A percentile compares a stretch with the other conserved stretches of the same genome.
phyloP scores from a whole-genome alignment of 2,888 invertebrate genomes.

The Drosophila niveifrons region DNA sequence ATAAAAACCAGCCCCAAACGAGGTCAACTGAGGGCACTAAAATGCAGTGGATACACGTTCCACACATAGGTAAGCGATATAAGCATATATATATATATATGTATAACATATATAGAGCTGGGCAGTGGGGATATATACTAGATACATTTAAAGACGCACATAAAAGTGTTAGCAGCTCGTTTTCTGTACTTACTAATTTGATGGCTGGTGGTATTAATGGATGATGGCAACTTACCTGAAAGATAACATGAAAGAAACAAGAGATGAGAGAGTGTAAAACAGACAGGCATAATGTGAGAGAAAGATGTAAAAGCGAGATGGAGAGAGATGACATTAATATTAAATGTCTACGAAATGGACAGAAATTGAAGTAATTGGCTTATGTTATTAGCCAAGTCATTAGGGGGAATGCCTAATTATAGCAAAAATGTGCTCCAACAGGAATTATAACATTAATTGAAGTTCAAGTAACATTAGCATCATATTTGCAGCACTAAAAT shows the following conservation, averaged over 20 bases:
- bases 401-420: conserved; percentile 30
- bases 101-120: conserved; percentile 10
- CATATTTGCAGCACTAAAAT: background rate
- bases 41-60: conserved; percentile 64
- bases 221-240: conserved; percentile 77
- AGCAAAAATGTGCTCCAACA: conserved; percentile 16
- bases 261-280: conserved; percentile 21
- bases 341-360: conserved; percentile 43
- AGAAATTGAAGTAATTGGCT: conserved; percentile 54
- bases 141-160: conserved; percentile 73
- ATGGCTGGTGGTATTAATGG: conserved; percentile 76
- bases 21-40: conserved; percentile 76
- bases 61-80: conserved; percentile 9
- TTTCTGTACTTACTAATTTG: conserved; percentile 81
- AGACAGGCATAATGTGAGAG: conserved; percentile 1
- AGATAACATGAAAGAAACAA: conserved; percentile 52
- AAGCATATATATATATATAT: conserved; percentile 3
- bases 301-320: conserved; percentile 13
- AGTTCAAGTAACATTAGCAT: conserved; percentile 2
- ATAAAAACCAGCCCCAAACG: conserved; percentile 79
- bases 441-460: conserved; percentile 39
- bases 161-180: conserved; percentile 79
- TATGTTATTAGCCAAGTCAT: conserved; percentile 52
- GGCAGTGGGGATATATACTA: conserved; percentile 24
- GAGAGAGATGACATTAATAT: conserved; percentile 46